Percentiles rank a stretch among this genome's conserved stretches.
Evolutionary conservation across 2,113 vertebrate genomes (phyloP).

Genomic region (Cryptomyrus ogoouensis): DNA sequence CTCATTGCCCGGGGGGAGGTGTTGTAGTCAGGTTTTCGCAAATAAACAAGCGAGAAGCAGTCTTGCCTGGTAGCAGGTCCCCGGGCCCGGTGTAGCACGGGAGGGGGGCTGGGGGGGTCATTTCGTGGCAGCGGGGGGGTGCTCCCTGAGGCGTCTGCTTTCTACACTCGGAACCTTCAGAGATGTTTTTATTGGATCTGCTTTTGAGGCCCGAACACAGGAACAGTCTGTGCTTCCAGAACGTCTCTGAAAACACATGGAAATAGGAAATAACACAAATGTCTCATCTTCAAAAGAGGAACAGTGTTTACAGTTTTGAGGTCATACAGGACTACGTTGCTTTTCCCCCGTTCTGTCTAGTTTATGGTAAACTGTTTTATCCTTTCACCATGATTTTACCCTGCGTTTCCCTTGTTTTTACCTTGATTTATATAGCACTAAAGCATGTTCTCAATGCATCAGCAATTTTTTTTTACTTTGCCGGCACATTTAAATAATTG

Average conservation of each 20-base stretch:
- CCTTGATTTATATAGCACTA: background rate
- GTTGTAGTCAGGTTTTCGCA: background rate
- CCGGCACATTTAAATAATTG: background rate
- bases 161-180: conserved; percentile 5
- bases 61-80: background rate
- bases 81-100: background rate
- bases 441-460: background rate
- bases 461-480: background rate
- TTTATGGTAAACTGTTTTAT: background rate
- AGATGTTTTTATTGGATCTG: conserved; percentile 28
- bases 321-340: background rate
- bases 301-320: conserved; percentile 13
- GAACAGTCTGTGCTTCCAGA: conserved; percentile 33
- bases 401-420: background rate
- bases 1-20: background rate
- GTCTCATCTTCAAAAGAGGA: conserved; percentile 11
- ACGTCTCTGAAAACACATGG: conserved; percentile 12
- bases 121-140: background rate
- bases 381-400: background rate
- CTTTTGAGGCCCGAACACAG: background rate
- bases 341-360: background rate
- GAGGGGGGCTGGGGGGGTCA: background rate
- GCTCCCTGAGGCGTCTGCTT: background rate
- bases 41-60: background rate
- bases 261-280: conserved; percentile 13